Conservation (phyloP, 2,113 vertebrate species). For the Xiphorhynchus elegans region DNA sequence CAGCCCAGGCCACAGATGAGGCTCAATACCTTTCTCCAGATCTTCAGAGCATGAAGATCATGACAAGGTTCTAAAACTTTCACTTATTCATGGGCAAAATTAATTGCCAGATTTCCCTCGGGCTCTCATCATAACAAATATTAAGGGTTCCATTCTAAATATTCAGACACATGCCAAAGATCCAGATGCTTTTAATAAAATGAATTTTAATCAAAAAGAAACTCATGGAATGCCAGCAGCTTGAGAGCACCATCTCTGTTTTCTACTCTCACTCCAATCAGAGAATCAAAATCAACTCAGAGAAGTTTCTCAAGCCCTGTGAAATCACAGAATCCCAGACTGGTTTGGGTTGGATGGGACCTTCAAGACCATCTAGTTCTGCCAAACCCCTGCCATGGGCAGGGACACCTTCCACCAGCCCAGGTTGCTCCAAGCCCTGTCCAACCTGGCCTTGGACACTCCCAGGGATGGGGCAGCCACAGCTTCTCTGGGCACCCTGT, state of each 20-base stretch:
- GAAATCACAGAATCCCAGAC: background rate
- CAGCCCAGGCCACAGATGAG: background rate
- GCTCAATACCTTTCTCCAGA: background rate
- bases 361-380: rapidly evolving
- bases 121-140: background rate
- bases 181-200: background rate
- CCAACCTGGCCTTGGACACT: background rate
- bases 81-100: background rate
- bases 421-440: rapidly evolving
- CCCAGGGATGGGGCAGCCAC: background rate
- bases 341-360: background rate
- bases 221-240: background rate
- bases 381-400: background rate
- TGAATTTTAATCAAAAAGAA: background rate
- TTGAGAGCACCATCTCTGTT: background rate
- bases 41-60: background rate
- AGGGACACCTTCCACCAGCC: rapidly evolving
- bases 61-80: background rate
- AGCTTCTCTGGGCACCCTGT: background rate
- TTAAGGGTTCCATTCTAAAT: background rate
- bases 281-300: background rate
- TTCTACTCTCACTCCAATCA: background rate
- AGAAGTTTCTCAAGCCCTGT: background rate
- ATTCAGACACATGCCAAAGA: background rate
- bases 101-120: background rate